Evolutionary conservation across 2,888 invertebrate genomes (phyloP).

Genomic region (Thera obeliscata): DNA sequence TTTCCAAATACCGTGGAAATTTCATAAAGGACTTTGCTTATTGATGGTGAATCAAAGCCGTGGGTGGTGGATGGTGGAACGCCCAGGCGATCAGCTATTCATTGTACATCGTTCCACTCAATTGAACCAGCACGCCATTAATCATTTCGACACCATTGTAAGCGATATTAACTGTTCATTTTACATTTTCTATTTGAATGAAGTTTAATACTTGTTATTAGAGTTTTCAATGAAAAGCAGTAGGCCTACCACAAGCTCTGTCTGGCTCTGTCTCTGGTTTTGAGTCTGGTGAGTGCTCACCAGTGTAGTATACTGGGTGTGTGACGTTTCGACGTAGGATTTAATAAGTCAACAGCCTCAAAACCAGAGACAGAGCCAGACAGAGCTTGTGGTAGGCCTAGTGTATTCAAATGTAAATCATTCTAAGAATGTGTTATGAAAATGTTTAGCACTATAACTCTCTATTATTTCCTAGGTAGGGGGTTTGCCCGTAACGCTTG

Average conservation of each 20-base stretch:
- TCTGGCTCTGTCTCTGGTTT: too few relatives aligned
- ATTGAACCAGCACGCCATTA: conserved; percentile 60
- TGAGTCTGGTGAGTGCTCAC: too few relatives aligned
- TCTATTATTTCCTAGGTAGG: neutral
- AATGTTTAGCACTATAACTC: neutral
- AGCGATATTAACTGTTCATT: conserved; percentile 46
- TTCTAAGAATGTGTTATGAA: too few relatives aligned
- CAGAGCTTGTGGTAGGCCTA: too few relatives aligned
- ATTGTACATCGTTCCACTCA: conserved; percentile 56
- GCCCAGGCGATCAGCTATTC: conserved; percentile 43
- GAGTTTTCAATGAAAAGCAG: neutral
- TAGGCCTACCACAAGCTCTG: too few relatives aligned
- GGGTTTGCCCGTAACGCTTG: neutral
- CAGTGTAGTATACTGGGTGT: too few relatives aligned
- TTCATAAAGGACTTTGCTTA: conserved; percentile 57
- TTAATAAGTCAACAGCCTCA: too few relatives aligned
- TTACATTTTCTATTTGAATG: conserved; percentile 48
- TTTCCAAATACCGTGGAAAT: conserved; percentile 58
- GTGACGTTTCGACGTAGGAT: too few relatives aligned
- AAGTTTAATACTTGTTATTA: conserved; percentile 19
- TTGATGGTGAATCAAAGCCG: conserved; percentile 42
- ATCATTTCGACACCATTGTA: conserved; percentile 61
- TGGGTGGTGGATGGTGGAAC: conserved; percentile 22
- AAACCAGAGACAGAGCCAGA: too few relatives aligned
- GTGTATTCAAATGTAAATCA: too few relatives aligned